phyloP scores from a whole-genome alignment of 2,113 vertebrate genomes.

The Neodon shergylaensis region DNA sequence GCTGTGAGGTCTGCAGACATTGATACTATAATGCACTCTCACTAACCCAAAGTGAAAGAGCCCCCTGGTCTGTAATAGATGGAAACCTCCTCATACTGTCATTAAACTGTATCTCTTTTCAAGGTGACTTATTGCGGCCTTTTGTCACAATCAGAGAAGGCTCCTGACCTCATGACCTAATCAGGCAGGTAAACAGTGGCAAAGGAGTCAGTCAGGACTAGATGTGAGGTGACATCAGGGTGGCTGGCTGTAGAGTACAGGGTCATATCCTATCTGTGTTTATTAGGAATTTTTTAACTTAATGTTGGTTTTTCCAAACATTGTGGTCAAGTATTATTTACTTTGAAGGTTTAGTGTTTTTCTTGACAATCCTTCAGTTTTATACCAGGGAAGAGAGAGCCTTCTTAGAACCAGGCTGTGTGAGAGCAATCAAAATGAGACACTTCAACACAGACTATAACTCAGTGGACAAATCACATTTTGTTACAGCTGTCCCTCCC shows the following conservation, averaged over 20 bases:
- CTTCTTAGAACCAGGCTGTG: too few species aligned
- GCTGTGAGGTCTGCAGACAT: neutral
- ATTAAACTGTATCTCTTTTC: neutral
- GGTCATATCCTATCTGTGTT: neutral
- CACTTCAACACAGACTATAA: neutral
- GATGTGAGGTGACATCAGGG: neutral
- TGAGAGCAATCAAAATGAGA: neutral
- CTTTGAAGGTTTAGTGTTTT: neutral
- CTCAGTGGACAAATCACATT: neutral
- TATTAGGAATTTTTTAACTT: neutral
- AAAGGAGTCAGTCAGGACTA: neutral
- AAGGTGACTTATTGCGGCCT: neutral
- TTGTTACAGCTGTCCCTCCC: neutral
- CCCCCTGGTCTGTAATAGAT: accelerated
- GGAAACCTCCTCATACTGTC: neutral
- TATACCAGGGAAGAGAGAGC: neutral
- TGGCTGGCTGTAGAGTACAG: accelerated
- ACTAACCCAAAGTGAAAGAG: neutral
- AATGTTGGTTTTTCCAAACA: neutral
- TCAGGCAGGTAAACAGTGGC: neutral
- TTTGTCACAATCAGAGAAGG: neutral
- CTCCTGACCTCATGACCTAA: neutral
- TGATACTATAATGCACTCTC: neutral
- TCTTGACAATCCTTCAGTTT: neutral
- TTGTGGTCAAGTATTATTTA: neutral